Conservation (phyloP, 2,113 vertebrate genomes). For the Empidonax traillii region DNA sequence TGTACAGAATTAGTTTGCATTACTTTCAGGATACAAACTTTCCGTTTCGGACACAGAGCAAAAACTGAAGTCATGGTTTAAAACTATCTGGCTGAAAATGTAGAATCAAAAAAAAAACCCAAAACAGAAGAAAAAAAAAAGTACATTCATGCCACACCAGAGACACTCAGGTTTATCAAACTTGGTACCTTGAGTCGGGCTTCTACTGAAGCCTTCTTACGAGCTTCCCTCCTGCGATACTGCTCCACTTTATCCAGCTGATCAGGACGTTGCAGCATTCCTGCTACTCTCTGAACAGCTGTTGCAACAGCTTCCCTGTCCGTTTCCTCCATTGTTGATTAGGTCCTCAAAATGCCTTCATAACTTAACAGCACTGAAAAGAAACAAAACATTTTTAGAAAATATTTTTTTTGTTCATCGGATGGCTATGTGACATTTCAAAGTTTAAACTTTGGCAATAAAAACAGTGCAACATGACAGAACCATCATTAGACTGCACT, state of each 20-base stretch:
- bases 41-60: background rate
- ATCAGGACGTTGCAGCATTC: slow-evolving; percentile 96
- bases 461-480: background rate
- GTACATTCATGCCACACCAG: background rate
- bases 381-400: background rate
- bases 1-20: background rate
- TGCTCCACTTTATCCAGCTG: slow-evolving; percentile 99
- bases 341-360: slow-evolving; percentile 20
- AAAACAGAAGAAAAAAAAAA: background rate
- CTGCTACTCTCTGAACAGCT: slow-evolving; percentile 93
- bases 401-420: background rate
- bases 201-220: slow-evolving; percentile 97
- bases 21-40: background rate
- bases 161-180: background rate
- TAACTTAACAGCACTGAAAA: background rate
- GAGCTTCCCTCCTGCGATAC: slow-evolving; percentile 91
- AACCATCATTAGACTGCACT: background rate
- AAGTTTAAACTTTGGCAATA: background rate
- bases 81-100: background rate
- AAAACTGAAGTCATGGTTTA: background rate
- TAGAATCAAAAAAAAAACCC: background rate
- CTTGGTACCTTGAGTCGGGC: slow-evolving; percentile 88
- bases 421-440: background rate
- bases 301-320: slow-evolving; percentile 92
- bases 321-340: slow-evolving; percentile 88